Evolutionary conservation across 2,113 vertebrate genomes (phyloP), one percentile per base, ranked within the genome.

Genomic region (Rostratula benghalensis): DNA sequence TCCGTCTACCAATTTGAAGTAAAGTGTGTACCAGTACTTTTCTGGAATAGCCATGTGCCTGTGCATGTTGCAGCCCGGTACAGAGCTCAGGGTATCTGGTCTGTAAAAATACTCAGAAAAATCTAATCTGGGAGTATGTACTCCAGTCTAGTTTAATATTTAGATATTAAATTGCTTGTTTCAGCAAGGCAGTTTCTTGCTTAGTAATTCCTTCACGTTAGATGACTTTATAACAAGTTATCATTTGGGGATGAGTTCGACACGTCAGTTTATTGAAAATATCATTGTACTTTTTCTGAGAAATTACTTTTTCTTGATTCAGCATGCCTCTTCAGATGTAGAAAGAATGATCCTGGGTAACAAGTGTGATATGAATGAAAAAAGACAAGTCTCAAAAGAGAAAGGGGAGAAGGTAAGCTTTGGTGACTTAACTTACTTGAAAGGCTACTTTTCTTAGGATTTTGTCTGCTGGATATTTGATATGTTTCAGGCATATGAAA

Each of bases 361-460:
- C 97, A 99, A 99, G 96, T 99, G 99, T 86, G 99, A 99, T 96
- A 99, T 99, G 99, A 98, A 99, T 94, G 99, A 99, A 93, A 99
- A 98, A 97, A 99, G 99, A 98, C 99, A 99, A 98, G 99, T 99
- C 89, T 99, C 99, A 37, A 99, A 99, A 98, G 99, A 99, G 97
- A 98, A 99, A 96, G 99, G 99, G 28, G 99, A 99, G 93, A 99
- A 99, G 98, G 99, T 99, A 97, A 98, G 74, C 70, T 88, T 85
- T 59, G 23, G 48, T 75, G 53, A 53, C 21, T 69, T 45, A 14
- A 3, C 43, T 67, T 41, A 0, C 51, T 78, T 56, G 35, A n/a
- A 68, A 78, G 21, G 7, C 16, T 71, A 0, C 27, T 77, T 56
- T 64, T 82, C 59, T 20, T 56, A 57, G 61, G 48, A 74, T 51